These are phyloP conservation scores for Alitta virens DNA, from an alignment of 2,888 invertebrate species.

Conservation along the genomic window DNA sequence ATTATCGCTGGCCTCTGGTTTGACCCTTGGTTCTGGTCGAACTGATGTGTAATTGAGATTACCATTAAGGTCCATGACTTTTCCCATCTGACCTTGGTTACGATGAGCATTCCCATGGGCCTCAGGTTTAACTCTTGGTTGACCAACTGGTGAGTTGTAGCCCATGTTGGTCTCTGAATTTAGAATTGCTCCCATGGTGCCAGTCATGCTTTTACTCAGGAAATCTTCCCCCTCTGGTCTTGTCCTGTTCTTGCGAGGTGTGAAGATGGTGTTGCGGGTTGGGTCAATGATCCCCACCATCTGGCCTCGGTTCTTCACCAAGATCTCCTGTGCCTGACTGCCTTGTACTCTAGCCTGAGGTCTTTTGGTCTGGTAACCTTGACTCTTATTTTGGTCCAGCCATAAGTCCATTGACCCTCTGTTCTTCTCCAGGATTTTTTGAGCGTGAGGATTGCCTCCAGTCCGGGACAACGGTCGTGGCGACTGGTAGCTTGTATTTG, in stretches of 20 bases:
- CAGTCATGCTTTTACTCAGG: not conserved
- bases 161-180: slow-evolving; percentile 14
- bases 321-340: slow-evolving; percentile 18
- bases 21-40: slow-evolving; percentile 15
- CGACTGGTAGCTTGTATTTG: not conserved
- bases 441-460: not conserved
- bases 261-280: slow-evolving; percentile 10
- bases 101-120: not conserved
- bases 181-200: slow-evolving; percentile 12
- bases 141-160: slow-evolving; percentile 14
- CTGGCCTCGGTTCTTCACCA: slow-evolving; percentile 7
- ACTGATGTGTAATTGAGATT: slow-evolving; percentile 5
- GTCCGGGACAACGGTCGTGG: not conserved
- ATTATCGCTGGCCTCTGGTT: slow-evolving; percentile 15
- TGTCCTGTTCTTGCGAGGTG: slow-evolving; percentile 2
- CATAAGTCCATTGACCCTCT: slow-evolving; percentile 15
- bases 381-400: slow-evolving; percentile 11
- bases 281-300: slow-evolving; percentile 12
- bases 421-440: slow-evolving; percentile 16
- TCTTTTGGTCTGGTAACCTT: slow-evolving; percentile 16
- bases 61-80: slow-evolving; percentile 5
- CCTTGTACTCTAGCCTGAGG: slow-evolving; percentile 6
- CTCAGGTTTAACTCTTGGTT: slow-evolving; percentile 9
- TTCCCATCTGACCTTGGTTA: slow-evolving; percentile 14
- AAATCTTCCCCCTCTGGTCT: slow-evolving; percentile 5